Percentiles rank a stretch among this genome's conserved stretches.
Evolutionary conservation across 2,797 vertebrate genomes (phyloP).

Genomic region (Eremophila alpestris): DNA sequence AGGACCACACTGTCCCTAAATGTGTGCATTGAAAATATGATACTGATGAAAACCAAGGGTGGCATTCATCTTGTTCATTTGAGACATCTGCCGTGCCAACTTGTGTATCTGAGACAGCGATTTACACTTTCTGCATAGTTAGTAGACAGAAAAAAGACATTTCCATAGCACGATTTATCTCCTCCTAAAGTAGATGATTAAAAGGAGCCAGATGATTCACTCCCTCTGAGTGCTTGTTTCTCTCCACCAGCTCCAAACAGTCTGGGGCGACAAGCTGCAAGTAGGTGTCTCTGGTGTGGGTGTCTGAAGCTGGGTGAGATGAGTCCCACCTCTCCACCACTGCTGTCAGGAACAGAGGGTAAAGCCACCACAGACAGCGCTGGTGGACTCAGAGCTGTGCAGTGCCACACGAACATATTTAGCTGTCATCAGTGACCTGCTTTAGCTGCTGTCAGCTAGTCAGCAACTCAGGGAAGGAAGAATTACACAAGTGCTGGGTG

Average conservation of each 20-base stretch:
- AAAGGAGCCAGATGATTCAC: slow-evolving; percentile 62
- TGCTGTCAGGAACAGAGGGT: not conserved
- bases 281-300: slow-evolving; percentile 41
- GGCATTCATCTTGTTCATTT: not conserved
- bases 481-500: not conserved
- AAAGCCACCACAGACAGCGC: not conserved
- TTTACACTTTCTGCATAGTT: slow-evolving; percentile 61
- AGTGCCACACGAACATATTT: not conserved
- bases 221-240: slow-evolving; percentile 40
- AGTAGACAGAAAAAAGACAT: slow-evolving; percentile 60
- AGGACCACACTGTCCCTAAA: not conserved
- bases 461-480: not conserved
- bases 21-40: not conserved
- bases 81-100: slow-evolving; percentile 33
- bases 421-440: not conserved
- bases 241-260: slow-evolving; percentile 42
- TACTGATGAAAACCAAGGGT: not conserved
- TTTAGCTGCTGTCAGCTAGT: not conserved
- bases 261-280: slow-evolving; percentile 6
- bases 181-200: slow-evolving; percentile 26
- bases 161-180: slow-evolving; percentile 55
- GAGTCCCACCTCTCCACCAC: not conserved
- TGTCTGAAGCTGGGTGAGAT: slow-evolving; percentile 29
- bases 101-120: slow-evolving; percentile 45
- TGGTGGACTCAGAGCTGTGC: not conserved